Evolutionary conservation across 2,113 vertebrate genomes (phyloP), one percentile per base, ranked within the genome.

Genomic region (Barnardius zonarius): DNA sequence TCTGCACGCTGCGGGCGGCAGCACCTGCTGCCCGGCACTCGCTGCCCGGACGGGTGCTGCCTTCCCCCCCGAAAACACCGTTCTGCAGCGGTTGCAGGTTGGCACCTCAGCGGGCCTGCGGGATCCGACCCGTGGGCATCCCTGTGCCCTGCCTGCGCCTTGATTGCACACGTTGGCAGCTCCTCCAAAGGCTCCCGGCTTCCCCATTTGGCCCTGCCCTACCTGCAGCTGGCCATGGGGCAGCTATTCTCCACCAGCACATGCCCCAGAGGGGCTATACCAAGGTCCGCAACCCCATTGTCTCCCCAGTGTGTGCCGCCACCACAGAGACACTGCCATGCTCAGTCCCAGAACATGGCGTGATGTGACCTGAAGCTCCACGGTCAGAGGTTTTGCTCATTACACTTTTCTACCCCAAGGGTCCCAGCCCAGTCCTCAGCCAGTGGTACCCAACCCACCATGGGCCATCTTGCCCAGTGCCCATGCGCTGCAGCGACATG

Each of bases 401-500:
- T 62, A 33, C 61, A 13, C 17, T 14, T 89, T 75, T 59, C 20
- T 68, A 51, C 27, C n/a, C 41, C 20, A 0, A 0, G 80, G 10
- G 31, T 74, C 37, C 46, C 68, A 63, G 13, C 55, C 22, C 2
- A 0, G 18, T 35, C 23, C 35, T 72, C 0, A 2, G 39, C 27
- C 12, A 2, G 67, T 3, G 2, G 37, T 69, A 81, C 74, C 55
- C 11, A 19, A n/a, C 84, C 23, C 3, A 2, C 76, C 15, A 1
- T 3, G 13, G 51, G 70, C 35, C 46, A n/a, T 67, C 41, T 54
- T 2, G 2, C 41, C 24, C 2, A 0, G 4, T 24, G n/a, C 33
- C 64, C 37, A 13, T 0, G 0, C 57, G 49, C 69, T 52, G 31
- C 1, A 1, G 35, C 2, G 11, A 59, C 41, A 30, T 1, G 14